Conservation (phyloP, 2,113 vertebrate genomes). For the Cochlearius cochlearius region DNA sequence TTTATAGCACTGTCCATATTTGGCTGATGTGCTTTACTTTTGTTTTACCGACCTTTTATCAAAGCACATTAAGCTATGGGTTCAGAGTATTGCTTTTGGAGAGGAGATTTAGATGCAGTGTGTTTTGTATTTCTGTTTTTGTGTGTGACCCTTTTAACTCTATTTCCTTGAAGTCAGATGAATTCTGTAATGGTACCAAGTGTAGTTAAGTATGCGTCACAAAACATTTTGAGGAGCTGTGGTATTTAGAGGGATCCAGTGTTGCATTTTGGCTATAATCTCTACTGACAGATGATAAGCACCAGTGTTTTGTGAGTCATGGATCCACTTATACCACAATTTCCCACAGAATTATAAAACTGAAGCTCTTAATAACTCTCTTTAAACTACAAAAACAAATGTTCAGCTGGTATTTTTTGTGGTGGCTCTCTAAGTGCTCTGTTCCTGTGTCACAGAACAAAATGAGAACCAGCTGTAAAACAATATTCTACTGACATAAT, state of each 20-base stretch:
- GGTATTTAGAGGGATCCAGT: not conserved
- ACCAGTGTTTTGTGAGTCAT: constrained; percentile 38
- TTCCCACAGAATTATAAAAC: constrained; percentile 52
- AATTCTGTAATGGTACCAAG: not conserved
- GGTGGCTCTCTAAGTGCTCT: constrained; percentile 29
- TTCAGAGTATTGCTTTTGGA: not conserved
- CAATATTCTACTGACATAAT: constrained; percentile 4
- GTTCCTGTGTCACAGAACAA: constrained; percentile 39
- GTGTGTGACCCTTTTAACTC: not conserved
- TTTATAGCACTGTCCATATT: not conserved
- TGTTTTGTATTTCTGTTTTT: not conserved
- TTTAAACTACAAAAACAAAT: constrained; percentile 48
- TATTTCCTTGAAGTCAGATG: constrained; percentile 41
- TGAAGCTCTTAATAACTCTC: constrained; percentile 40
- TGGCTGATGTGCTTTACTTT: not conserved
- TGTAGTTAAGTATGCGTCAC: not conserved
- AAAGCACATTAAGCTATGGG: not conserved
- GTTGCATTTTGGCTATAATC: constrained; percentile 3
- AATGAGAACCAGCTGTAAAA: constrained; percentile 50
- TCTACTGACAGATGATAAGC: constrained; percentile 32
- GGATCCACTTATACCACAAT: constrained; percentile 47
- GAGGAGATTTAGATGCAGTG: not conserved
- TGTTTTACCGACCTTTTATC: not conserved
- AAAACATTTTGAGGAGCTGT: not conserved
- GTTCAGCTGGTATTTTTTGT: constrained; percentile 43